phyloP scores from a whole-genome alignment of 2,113 vertebrate genomes.

The Pongo abelii region DNA sequence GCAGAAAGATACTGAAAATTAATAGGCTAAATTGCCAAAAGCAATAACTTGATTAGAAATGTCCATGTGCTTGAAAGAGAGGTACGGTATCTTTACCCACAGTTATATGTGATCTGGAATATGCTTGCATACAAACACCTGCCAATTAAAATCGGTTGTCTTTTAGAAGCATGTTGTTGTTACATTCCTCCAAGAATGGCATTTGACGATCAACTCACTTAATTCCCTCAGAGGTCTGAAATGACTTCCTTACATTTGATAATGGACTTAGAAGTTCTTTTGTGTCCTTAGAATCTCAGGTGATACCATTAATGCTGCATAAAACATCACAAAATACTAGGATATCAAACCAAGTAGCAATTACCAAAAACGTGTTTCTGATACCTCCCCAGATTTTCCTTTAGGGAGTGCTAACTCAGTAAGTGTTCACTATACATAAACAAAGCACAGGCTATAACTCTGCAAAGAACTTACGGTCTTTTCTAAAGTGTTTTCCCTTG shows the following conservation, averaged over 20 bases:
- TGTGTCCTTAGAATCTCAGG: conserved; percentile 73
- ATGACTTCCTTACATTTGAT: conserved; percentile 72
- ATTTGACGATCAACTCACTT: conserved; percentile 53
- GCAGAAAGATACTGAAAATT: conserved; percentile 49
- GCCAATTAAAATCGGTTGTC: neutral
- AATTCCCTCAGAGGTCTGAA: conserved; percentile 66
- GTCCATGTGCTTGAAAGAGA: neutral
- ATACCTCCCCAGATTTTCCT: conserved; percentile 81
- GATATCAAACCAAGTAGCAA: conserved; percentile 81
- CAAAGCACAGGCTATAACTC: conserved; percentile 80
- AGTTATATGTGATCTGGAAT: neutral
- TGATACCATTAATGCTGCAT: conserved; percentile 78
- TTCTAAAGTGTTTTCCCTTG: conserved; percentile 83
- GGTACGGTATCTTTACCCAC: neutral
- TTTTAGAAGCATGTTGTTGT: neutral
- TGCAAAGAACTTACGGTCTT: conserved; percentile 75
- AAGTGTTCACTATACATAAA: conserved; percentile 83
- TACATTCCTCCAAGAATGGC: neutral
- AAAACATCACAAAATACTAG: conserved; percentile 82
- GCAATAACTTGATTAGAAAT: conserved; percentile 5
- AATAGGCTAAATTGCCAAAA: conserved; percentile 16
- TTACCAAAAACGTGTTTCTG: conserved; percentile 83
- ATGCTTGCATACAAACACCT: neutral
- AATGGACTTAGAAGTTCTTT: conserved; percentile 65
- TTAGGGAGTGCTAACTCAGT: conserved; percentile 84